These are phyloP conservation scores for Plotosus lineatus DNA, from an alignment of 2,113 vertebrate genomes.

Conservation along the genomic window DNA sequence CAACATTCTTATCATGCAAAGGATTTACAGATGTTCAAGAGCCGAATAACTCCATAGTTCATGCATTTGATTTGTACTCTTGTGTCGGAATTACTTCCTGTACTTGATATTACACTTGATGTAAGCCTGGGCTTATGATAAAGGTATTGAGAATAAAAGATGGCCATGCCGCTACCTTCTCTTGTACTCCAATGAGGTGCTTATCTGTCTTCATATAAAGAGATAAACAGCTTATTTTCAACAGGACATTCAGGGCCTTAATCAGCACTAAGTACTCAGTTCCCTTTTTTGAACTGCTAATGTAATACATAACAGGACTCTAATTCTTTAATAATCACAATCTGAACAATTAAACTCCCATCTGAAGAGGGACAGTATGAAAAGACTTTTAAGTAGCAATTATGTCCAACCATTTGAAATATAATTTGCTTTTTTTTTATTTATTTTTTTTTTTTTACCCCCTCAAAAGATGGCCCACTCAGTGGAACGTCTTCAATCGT, in stretches of 20 bases:
- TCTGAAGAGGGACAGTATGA: constrained; percentile 63
- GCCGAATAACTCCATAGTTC: background rate
- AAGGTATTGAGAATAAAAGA: constrained; percentile 32
- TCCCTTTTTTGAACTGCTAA: constrained; percentile 64
- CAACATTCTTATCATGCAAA: background rate
- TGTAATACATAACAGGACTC: constrained; percentile 68
- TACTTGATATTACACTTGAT: background rate
- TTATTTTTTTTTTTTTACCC: too few species aligned
- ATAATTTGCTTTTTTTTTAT: constrained; percentile 51
- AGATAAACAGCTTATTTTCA: constrained; percentile 64
- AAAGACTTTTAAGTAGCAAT: constrained; percentile 63
- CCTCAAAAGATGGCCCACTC: constrained; percentile 49
- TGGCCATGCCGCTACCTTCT: constrained; percentile 17
- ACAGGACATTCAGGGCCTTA: constrained; percentile 48
- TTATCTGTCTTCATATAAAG: constrained; percentile 42
- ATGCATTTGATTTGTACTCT: background rate
- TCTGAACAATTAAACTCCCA: constrained; percentile 66
- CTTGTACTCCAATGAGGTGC: constrained; percentile 26
- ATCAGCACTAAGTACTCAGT: constrained; percentile 55
- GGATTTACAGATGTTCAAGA: background rate
- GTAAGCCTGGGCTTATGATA: constrained; percentile 15
- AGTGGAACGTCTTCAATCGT: constrained; percentile 31
- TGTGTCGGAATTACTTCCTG: background rate
- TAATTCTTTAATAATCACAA: constrained; percentile 62
- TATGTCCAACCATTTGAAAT: constrained; percentile 59